Evolutionary conservation across 2,797 vertebrate genomes (phyloP).

Genomic region (Spheniscus humboldti): DNA sequence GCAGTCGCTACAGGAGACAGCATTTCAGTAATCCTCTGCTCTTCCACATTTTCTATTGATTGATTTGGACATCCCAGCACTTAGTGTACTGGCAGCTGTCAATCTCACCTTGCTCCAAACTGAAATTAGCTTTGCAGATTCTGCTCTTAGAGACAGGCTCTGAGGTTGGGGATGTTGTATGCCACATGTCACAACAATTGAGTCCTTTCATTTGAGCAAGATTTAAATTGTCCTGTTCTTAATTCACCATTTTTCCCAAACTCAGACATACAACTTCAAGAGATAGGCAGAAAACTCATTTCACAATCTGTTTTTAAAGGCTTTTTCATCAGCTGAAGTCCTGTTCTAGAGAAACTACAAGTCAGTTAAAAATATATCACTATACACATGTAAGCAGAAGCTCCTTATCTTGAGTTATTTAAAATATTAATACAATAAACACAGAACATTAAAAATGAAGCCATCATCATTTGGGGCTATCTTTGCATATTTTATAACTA

Average conservation of each 20-base stretch:
- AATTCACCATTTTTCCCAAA: neutral
- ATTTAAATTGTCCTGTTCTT: neutral
- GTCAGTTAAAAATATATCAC: neutral
- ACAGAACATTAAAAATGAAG: neutral
- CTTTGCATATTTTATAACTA: neutral
- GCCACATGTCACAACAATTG: neutral
- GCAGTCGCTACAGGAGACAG: neutral
- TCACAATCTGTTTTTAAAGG: neutral
- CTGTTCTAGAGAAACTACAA: neutral
- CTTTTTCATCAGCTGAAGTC: neutral
- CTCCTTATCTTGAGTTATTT: neutral
- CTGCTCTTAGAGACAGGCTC: neutral
- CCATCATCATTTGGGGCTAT: neutral
- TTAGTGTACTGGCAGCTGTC: neutral
- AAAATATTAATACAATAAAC: neutral
- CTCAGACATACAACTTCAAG: neutral
- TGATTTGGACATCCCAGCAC: neutral
- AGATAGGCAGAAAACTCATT: neutral
- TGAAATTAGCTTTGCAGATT: slow-evolving; percentile 26
- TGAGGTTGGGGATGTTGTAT: neutral
- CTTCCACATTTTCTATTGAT: neutral
- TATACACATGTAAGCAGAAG: neutral
- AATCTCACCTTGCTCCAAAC: neutral
- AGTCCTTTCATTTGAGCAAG: neutral
- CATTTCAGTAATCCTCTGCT: neutral